Evolutionary conservation across 64 coral and sea anemone species (phyloP).

Genomic region (Montipora foliosa): DNA sequence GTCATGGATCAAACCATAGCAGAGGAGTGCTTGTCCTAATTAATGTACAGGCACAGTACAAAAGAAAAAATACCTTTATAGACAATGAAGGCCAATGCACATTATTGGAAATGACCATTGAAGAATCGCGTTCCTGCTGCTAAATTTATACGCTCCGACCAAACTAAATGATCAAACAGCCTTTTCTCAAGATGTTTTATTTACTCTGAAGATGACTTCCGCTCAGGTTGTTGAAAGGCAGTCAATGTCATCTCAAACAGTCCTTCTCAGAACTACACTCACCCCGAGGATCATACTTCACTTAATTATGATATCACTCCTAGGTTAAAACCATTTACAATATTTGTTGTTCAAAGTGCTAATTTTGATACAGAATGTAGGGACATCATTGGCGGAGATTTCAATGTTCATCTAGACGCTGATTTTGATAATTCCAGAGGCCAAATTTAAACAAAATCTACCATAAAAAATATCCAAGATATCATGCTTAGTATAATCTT

Average conservation of each 20-base stretch:
- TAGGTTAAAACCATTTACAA: too few relatives aligned
- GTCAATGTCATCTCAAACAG: too few relatives aligned
- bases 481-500: not conserved
- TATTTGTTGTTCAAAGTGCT: not conserved
- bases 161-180: constrained; percentile 12
- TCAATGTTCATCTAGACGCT: not conserved
- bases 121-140: constrained; percentile 25
- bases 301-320: too few relatives aligned
- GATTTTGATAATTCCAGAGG: not conserved
- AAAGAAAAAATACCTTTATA: constrained; percentile 16
- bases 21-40: constrained; percentile 21
- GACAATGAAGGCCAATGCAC: constrained; percentile 20
- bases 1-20: constrained; percentile 30
- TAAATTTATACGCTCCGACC: constrained; percentile 20
- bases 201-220: too few relatives aligned
- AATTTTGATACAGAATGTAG: constrained; percentile 15
- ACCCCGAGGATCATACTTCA: too few relatives aligned
- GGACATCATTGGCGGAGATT: constrained; percentile 13
- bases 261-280: too few relatives aligned
- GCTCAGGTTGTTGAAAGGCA: too few relatives aligned
- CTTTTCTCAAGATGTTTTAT: not conserved
- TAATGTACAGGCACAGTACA: constrained; percentile 12
- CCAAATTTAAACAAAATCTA: not conserved
- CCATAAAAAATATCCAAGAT: not conserved
- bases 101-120: not conserved